A percentile compares a stretch with the other conserved stretches of the same genome.
Evolutionary conservation across 1,140 invertebrate species (phyloP).

Genomic region (Drosophila ercepeae): DNA sequence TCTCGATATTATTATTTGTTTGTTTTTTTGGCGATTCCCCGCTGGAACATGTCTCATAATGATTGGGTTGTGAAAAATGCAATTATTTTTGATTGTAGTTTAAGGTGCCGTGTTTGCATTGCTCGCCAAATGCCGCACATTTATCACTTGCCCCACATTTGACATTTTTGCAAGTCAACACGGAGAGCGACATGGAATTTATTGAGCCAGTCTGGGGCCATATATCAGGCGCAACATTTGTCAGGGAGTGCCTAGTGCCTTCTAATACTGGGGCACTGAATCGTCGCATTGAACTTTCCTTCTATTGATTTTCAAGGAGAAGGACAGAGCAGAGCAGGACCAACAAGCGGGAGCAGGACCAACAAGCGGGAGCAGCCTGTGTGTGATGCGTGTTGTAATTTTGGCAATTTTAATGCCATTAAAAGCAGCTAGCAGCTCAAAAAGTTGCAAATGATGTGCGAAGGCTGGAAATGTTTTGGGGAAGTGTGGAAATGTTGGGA

Average conservation of each 20-base stretch:
- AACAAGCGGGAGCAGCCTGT: slow-evolving; percentile 3
- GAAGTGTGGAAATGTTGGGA: slow-evolving; percentile 50
- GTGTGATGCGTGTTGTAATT: slow-evolving; percentile 65
- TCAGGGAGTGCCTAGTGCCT: slow-evolving; percentile 52
- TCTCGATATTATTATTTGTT: not conserved
- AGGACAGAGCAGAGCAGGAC: not conserved
- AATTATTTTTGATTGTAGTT: slow-evolving; percentile 71
- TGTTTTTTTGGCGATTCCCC: not conserved
- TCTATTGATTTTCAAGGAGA: slow-evolving; percentile 63
- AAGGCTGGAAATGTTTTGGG: slow-evolving; percentile 27
- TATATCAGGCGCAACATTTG: slow-evolving; percentile 71
- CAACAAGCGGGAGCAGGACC: too few relatives aligned
- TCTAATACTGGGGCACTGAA: slow-evolving; percentile 12
- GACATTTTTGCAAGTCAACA: slow-evolving; percentile 59
- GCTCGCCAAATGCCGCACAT: slow-evolving; percentile 63
- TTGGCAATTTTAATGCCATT: slow-evolving; percentile 79
- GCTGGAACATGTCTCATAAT: slow-evolving; percentile 41
- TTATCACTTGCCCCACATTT: slow-evolving; percentile 45
- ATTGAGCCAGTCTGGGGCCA: slow-evolving; percentile 63
- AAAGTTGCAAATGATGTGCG: slow-evolving; percentile 77
- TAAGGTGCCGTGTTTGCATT: slow-evolving; percentile 73
- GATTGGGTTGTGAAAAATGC: slow-evolving; percentile 58
- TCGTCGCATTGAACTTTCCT: slow-evolving; percentile 51
- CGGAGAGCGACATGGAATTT: slow-evolving; percentile 57
- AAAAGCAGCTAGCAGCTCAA: slow-evolving; percentile 66